phyloP scores from a whole-genome alignment of 2,113 vertebrate species.

The Otis tarda region DNA sequence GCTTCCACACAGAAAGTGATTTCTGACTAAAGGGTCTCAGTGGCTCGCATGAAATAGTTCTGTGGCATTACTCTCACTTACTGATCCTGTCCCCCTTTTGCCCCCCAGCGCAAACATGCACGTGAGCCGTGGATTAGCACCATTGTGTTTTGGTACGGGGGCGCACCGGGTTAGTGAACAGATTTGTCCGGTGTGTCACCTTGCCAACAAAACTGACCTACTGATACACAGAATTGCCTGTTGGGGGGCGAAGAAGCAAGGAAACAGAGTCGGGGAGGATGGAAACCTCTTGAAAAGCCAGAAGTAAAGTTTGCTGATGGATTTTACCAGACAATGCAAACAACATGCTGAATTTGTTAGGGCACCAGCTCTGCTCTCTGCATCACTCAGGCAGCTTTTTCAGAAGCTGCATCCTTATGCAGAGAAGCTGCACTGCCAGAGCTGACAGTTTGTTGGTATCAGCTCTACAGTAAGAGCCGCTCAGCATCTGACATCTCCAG shows the following conservation, averaged over 20 bases:
- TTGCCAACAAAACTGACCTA: neutral
- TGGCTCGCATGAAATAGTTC: neutral
- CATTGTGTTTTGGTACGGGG: fast-evolving
- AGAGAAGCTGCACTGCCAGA: neutral
- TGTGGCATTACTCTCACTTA: neutral
- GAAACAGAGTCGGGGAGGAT: neutral
- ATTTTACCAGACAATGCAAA: neutral
- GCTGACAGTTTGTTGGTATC: neutral
- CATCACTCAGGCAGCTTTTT: neutral
- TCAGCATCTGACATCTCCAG: neutral
- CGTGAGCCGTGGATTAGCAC: neutral
- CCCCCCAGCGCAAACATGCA: fast-evolving
- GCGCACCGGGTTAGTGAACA: neutral
- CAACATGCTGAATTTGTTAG: neutral
- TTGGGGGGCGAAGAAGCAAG: neutral
- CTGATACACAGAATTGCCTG: too few relatives aligned
- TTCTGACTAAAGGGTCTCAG: neutral
- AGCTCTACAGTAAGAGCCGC: neutral
- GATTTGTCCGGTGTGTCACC: neutral
- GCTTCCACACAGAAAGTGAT: neutral
- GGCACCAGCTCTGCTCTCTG: neutral
- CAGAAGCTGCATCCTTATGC: neutral
- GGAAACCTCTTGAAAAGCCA: neutral
- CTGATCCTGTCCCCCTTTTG: fast-evolving
- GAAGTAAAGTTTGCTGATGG: neutral